Evolutionary conservation across 2,113 vertebrate genomes (phyloP), one percentile per base, ranked within the genome.

Genomic region (Willisornis vidua): DNA sequence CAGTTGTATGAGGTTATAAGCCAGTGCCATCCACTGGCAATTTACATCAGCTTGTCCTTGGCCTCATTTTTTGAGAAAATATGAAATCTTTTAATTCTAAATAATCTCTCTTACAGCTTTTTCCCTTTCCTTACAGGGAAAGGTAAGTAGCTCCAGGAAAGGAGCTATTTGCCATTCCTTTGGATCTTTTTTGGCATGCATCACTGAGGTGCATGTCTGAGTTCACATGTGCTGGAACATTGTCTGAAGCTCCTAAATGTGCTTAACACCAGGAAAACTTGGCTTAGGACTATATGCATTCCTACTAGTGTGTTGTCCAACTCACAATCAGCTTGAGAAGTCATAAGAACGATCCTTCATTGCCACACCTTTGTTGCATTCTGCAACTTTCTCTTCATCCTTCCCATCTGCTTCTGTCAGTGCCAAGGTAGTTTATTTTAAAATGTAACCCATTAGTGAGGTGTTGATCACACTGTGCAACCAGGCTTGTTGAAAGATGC

Each of bases 191-290:
- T 33, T 49, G 45, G 17, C 63, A 7, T 1, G 0, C 19, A 25
- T 49, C 1, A 0, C 35, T 31, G 31, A 35, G 61, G 19, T 28
- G n/a, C 10, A 0, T 19, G 15, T 63, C 23, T 68, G 52, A 57
- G 72, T 86, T 54, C 63, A 23, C 23, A 1, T 0, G 1, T 75
- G 35, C 33, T 89, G n/a, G 82, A 78, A 37, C 0, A 0, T 28
- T 48, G 8, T 41, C 66, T 75, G 72, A 87, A 75, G 35, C 68
- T 84, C 20, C 66, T 52, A 17, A 37, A 62, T n/a, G 26, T 70
- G 46, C 46, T 85, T 87, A 31, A 57, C 18, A 46, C 33, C 14
- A 29, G 51, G 58, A 88, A 74, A 63, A 46, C 12, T 51, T 92
- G 51, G 20, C 3, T 59, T 43, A 63, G 25, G 25, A 28, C 39